Base-by-base conservation (phyloP, 2,797 vertebrate species). In the Ficedula albicollis region DNA sequence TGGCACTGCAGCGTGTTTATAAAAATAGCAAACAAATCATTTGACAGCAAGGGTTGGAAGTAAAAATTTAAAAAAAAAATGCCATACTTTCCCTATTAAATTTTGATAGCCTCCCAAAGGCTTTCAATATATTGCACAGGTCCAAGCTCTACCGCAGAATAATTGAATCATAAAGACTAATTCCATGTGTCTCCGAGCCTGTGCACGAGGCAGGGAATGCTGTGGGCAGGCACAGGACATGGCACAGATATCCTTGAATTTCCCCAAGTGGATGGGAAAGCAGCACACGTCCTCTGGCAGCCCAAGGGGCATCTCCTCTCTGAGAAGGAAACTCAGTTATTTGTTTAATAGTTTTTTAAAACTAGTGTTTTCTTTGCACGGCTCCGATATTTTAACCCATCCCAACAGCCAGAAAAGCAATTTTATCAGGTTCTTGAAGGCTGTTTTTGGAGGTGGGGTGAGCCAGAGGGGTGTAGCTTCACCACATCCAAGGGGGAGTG, bases 61-160 rank as follows among this genome's bases (percentile, higher is more conserved):
- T 26, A 89, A 90, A 93, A 74, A 22, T 22, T 23, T 83, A 83
- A 6, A 30, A 81, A 90, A 81, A 90, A 92, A 88, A 87, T 38
- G 80, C 95, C 94, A 90, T 95, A 75, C 72, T 96, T 95, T 96
- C 91, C 91, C 90, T 72, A 95, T 96, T 97, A 96, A 95, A 96
- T 70, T 90, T 97, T 96, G 96, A 96, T 95, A 74, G 89, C 11
- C 77, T 96, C 96, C 96, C 96, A 96, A 96, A 97, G 94, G 95
- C 74, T 95, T 95, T 89, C 91, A 19, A 8, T 89, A 48, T 83
- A 92, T 95, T 94, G 87, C 93, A 89, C 88, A 94, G 9, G 43
- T 93, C 88, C 95, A 95, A 94, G 94, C 83, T 96, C 96, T 95
- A 95, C 96, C 85, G 15, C 95, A 95, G 95, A 77, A 95, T 93